These are phyloP conservation scores for Lepus timidus DNA, from an alignment of 2,113 vertebrate genomes.

Conservation along the genomic window DNA sequence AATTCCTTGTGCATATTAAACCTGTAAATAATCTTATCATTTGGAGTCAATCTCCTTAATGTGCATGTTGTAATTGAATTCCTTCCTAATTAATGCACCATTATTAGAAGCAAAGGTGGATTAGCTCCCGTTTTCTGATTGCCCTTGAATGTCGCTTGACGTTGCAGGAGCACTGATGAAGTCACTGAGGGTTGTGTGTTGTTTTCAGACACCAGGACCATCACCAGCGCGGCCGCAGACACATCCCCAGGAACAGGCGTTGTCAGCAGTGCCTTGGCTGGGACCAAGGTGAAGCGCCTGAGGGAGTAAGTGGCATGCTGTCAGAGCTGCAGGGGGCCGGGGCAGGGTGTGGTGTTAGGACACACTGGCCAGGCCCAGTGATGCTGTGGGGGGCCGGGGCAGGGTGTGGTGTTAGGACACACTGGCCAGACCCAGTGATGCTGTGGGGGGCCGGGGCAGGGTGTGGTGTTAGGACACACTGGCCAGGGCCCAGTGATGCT, in stretches of 20 bases:
- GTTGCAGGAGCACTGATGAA: constrained; percentile 26
- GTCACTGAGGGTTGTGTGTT: constrained; percentile 82
- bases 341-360: neutral
- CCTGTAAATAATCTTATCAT: constrained; percentile 69
- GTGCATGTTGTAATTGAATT: constrained; percentile 75
- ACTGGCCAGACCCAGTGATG: neutral
- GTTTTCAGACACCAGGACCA: constrained; percentile 85
- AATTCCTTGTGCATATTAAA: constrained; percentile 62
- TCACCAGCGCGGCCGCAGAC: constrained; percentile 74
- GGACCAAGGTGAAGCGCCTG: constrained; percentile 86
- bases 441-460: too few species aligned
- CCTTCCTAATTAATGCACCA: constrained; percentile 79
- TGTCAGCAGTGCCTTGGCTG: constrained; percentile 84
- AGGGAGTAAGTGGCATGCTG: constrained; percentile 86
- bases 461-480: too few species aligned
- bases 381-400: too few species aligned
- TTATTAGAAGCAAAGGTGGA: constrained; percentile 70
- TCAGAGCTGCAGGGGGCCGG: neutral
- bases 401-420: neutral
- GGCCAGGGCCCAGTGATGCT: too few species aligned
- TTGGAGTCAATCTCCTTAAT: constrained; percentile 77
- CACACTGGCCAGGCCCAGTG: too few species aligned
- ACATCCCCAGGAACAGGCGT: constrained; percentile 59
- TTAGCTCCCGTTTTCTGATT: constrained; percentile 72
- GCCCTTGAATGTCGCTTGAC: constrained; percentile 72